Evolutionary conservation across 1,140 invertebrate genomes (phyloP).

Genomic region (Pogonus chalceus): DNA sequence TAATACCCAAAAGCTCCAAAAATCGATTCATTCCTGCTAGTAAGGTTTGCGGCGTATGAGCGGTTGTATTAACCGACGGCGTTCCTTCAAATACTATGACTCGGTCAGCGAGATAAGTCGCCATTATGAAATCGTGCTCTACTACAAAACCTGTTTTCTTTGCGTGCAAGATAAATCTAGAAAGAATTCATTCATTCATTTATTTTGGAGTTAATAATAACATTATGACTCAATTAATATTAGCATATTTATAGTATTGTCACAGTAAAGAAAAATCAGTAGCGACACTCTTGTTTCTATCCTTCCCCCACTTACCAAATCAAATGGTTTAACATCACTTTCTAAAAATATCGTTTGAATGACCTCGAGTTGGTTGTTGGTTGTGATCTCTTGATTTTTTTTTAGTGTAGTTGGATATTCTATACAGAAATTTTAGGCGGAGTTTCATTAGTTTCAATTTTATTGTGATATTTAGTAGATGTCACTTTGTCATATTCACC

Average conservation of each 20-base stretch:
- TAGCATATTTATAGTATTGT: neutral
- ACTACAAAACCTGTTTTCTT: conserved; percentile 99
- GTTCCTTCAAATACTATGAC: conserved; percentile 97
- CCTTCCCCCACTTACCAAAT: too few relatives aligned
- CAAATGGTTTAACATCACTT: too few relatives aligned
- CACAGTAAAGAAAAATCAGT: too few relatives aligned
- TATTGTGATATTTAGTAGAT: too few relatives aligned
- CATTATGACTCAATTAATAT: conserved; percentile 3
- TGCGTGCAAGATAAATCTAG: conserved; percentile 94
- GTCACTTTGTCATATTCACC: too few relatives aligned
- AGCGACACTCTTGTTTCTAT: too few relatives aligned
- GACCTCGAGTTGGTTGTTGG: too few relatives aligned
- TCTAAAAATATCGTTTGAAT: too few relatives aligned
- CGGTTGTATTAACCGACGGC: conserved; percentile 80
- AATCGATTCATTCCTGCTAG: conserved; percentile 98
- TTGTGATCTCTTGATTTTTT: too few relatives aligned
- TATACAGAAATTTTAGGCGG: too few relatives aligned
- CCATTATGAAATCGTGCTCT: conserved; percentile 99
- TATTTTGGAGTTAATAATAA: neutral
- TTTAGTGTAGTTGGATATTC: too few relatives aligned
- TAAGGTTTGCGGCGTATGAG: conserved; percentile 87
- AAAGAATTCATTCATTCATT: conserved; percentile 21
- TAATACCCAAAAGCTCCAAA: conserved; percentile 92
- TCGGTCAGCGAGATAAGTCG: conserved; percentile 95
- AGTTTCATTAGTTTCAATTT: too few relatives aligned